A percentile compares a stretch with the other conserved stretches of the same genome.
Conservation (phyloP, 2,113 vertebrate species). For the Nycticryphes semicollaris region DNA sequence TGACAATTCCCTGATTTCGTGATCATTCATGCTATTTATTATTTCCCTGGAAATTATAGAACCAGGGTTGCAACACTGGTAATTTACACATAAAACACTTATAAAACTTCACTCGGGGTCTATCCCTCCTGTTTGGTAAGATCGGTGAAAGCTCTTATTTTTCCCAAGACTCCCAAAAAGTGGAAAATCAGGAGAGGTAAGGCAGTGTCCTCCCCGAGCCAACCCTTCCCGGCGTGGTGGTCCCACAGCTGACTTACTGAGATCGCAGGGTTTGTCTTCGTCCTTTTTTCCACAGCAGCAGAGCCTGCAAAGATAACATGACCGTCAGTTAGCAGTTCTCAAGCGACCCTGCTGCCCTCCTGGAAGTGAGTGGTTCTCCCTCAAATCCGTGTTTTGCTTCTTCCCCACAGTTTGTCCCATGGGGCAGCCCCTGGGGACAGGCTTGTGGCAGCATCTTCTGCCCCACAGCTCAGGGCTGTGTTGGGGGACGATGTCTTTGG, state of each 20-base stretch:
- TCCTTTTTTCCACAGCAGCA: background rate
- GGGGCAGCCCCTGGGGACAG: rapidly evolving
- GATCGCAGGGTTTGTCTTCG: rapidly evolving
- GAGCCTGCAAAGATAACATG: background rate
- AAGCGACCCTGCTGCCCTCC: rapidly evolving
- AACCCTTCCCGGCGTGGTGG: background rate
- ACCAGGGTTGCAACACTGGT: background rate
- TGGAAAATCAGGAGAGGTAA: background rate
- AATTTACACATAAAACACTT: background rate
- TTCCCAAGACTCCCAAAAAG: background rate
- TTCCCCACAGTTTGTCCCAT: rapidly evolving
- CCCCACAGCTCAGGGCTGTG: rapidly evolving
- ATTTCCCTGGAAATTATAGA: background rate
- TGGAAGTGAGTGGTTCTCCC: background rate
- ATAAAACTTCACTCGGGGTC: background rate
- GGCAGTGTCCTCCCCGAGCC: background rate
- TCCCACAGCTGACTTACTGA: background rate
- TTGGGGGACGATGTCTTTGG: background rate
- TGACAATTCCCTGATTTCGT: too few species aligned
- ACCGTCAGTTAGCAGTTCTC: background rate
- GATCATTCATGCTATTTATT: background rate
- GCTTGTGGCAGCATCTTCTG: background rate
- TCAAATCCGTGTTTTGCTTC: background rate
- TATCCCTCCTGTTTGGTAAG: background rate
- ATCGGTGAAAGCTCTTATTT: background rate